phyloP scores from a whole-genome alignment of 2,113 vertebrate species.

The Dicrurus megarhynchus region DNA sequence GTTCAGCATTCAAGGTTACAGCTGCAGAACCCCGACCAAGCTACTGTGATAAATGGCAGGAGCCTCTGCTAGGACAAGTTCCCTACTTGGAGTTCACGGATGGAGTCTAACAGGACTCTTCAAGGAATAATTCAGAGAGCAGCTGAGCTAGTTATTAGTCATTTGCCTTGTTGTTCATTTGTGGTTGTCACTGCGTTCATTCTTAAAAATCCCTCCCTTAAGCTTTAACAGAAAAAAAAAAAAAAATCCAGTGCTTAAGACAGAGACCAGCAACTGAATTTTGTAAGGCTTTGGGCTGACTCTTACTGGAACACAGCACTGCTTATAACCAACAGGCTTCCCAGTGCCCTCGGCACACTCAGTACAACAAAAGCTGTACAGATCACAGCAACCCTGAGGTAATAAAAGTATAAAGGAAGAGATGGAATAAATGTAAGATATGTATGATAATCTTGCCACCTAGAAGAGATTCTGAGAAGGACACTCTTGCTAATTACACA shows the following conservation, averaged over 20 bases:
- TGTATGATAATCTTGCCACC: not conserved
- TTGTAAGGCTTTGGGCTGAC: conserved; percentile 38
- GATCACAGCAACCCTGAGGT: conserved; percentile 46
- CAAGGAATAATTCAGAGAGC: not conserved
- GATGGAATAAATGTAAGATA: not conserved
- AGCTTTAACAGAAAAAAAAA: not conserved
- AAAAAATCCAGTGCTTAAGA: conserved; percentile 32
- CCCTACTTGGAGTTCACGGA: not conserved
- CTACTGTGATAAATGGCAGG: not conserved
- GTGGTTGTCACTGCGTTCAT: not conserved
- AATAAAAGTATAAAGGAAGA: not conserved
- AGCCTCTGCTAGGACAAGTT: not conserved
- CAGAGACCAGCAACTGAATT: conserved; percentile 35
- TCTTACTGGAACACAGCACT: not conserved
- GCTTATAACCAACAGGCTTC: not conserved
- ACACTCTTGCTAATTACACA: conserved; percentile 52
- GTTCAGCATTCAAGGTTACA: not conserved
- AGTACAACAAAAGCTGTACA: not conserved
- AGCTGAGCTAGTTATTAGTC: not conserved
- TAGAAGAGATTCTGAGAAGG: conserved; percentile 14
- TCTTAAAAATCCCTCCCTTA: not conserved
- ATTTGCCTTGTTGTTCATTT: not conserved
- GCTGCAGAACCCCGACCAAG: not conserved
- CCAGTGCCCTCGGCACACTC: not conserved
- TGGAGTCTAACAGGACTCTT: not conserved